phyloP scores from a whole-genome alignment of 2,113 vertebrate genomes.

The Cettia cetti region DNA sequence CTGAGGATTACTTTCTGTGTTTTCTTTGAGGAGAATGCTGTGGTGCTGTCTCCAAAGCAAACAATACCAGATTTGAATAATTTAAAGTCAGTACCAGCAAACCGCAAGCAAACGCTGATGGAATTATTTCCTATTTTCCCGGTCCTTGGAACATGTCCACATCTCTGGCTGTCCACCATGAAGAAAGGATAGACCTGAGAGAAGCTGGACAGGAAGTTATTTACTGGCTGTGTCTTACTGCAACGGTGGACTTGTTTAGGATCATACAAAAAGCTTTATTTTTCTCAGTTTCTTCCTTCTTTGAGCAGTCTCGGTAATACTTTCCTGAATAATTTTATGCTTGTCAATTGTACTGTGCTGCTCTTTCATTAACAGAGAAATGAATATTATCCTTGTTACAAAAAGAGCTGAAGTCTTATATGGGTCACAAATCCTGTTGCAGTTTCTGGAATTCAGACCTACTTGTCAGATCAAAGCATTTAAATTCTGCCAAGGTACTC shows the following conservation, averaged over 20 bases:
- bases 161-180: background rate
- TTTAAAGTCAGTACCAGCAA: background rate
- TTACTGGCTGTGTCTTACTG: fast-evolving
- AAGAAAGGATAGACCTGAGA: background rate
- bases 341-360: background rate
- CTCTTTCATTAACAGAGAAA: constrained; percentile 8
- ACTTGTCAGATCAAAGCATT: constrained; percentile 12
- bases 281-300: background rate
- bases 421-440: constrained; percentile 20
- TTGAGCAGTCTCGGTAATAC: background rate
- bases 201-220: background rate
- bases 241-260: background rate
- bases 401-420: background rate
- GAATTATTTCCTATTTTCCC: background rate
- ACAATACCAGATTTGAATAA: background rate
- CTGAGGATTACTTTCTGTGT: fast-evolving
- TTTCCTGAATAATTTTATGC: background rate
- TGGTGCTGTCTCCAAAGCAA: background rate
- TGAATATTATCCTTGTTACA: background rate
- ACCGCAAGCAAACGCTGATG: background rate
- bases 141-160: background rate
- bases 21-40: background rate
- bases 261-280: background rate
- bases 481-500: background rate
- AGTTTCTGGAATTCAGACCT: background rate